Evolutionary conservation across 2,888 invertebrate genomes (phyloP).

Genomic region (Caenorhabditis sp.): DNA sequence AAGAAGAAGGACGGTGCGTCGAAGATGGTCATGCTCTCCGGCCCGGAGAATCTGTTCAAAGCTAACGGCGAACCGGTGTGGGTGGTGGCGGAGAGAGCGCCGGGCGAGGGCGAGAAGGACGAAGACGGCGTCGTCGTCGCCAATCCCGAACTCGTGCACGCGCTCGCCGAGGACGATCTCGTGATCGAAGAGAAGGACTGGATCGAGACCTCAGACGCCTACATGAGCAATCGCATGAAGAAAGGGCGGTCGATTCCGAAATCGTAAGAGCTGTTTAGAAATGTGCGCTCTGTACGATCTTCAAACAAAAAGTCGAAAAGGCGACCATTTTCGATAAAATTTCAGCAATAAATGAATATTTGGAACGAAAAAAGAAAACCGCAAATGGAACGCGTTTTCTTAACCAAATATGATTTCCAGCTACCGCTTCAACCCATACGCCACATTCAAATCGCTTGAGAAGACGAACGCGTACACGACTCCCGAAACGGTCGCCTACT

Average conservation of each 20-base stretch:
- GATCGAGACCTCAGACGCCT: background rate
- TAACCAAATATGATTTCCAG: no score
- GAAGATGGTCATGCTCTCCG: no score
- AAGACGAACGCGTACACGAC: conserved; percentile 1
- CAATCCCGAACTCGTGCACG: conserved; percentile 16
- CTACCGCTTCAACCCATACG: conserved; percentile 1
- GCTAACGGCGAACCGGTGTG: conserved; percentile 32
- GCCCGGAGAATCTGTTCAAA: conserved; percentile 9
- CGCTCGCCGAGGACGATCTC: conserved; percentile 3
- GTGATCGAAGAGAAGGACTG: conserved; percentile 17
- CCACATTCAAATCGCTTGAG: conserved; percentile 1
- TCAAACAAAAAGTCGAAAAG: no score
- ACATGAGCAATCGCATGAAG: background rate
- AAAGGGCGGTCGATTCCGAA: background rate
- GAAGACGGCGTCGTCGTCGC: background rate
- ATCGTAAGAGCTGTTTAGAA: no score
- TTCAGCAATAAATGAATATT: no score
- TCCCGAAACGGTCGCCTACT: conserved; percentile 1
- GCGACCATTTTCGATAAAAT: no score
- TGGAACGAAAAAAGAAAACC: no score
- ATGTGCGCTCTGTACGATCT: no score
- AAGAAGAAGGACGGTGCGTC: background rate
- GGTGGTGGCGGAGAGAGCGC: conserved; percentile 3
- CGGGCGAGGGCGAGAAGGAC: background rate
- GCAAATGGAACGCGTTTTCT: no score